Base-by-base conservation (phyloP, 2,113 vertebrate species). In the Campylomormyrus numenius region DNA sequence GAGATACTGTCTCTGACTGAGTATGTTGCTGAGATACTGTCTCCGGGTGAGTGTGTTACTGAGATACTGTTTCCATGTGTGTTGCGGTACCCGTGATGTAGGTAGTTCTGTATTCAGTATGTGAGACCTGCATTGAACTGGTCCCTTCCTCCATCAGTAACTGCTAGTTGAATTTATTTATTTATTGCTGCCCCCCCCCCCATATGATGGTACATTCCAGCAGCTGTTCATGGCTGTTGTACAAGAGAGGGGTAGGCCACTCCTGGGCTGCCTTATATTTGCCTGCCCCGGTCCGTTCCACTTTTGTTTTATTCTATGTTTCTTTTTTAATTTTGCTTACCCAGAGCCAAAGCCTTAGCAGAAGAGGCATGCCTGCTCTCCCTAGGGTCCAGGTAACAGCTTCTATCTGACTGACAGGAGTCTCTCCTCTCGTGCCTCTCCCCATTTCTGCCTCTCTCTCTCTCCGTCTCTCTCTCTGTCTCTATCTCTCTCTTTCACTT, bases 331-430 rank as follows among this genome's bases (percentile, higher is more conserved):
- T 97, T 97, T 97, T 97, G 97, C 96, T 97, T 97, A 97, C 96
- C 96, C 97, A 97, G 97, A 98, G 96, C 96, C 97, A 97, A 97
- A 97, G 97, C 97, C 97, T 97, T 97, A 98, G 96, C 97, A 97
- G 97, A 97, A 97, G 97, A 97, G 96, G 97, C 95, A 94, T 97
- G 96, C 96, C 97, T 97, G 97, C 97, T 97, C 97, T 97, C 95
- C 97, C 97, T 97, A 97, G 97, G 97, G 97, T 97, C 96, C 97
- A 97, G 97, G 97, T 97, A 98, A 98, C 97, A 95, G 96, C 96
- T 94, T 90, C 95, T 95, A 95, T 97, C 95, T 97, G 96, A 95
- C 96, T 96, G 96, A 96, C 91, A 96, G 94, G 96, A 94, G 91
- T 94, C 93, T 95, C 93, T 95, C 95, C 93, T 95, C 92, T 93